Conservation (phyloP, 2,888 invertebrate genomes). For the Steinernema carpocapsae region DNA sequence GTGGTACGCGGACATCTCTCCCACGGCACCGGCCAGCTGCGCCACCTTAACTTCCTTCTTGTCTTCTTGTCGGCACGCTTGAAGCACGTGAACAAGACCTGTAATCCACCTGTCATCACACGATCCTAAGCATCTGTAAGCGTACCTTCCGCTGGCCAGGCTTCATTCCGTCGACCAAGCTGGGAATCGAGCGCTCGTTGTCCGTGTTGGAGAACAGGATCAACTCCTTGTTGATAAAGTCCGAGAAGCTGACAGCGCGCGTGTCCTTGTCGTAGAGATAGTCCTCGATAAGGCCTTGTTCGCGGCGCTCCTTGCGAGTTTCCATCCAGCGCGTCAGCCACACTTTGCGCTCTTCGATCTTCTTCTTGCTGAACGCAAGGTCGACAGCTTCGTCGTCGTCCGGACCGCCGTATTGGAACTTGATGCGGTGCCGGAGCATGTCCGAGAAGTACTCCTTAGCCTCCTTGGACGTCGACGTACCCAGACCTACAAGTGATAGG, state of each 20-base stretch:
- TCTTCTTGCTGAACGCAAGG: conserved; percentile 91
- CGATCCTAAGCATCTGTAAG: no score
- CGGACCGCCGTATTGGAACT: conserved; percentile 79
- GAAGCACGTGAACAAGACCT: conserved; percentile 77
- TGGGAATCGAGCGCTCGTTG: conserved; percentile 78
- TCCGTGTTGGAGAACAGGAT: conserved; percentile 67
- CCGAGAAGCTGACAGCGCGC: conserved; percentile 56
- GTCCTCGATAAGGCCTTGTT: conserved; percentile 57
- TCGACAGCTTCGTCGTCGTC: conserved; percentile 91
- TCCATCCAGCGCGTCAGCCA: conserved; percentile 97
- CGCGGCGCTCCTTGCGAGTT: conserved; percentile 70
- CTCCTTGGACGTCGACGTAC: conserved; percentile 96
- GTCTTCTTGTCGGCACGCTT: conserved; percentile 96
- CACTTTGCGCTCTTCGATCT: conserved; percentile 91
- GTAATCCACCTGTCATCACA: no score
- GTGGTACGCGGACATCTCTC: conserved; percentile 96
- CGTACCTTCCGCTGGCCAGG: conserved; percentile 87
- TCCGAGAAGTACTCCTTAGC: conserved; percentile 98
- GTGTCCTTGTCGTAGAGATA: conserved; percentile 67
- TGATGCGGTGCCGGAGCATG: conserved; percentile 79
- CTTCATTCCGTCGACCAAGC: conserved; percentile 78
- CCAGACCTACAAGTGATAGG: conserved; percentile 85
- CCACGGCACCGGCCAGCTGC: conserved; percentile 94
- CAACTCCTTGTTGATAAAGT: conserved; percentile 66
- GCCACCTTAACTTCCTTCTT: conserved; percentile 93